A percentile compares a stretch with the other conserved stretches of the same genome.
phyloP scores from a whole-genome alignment of 2,113 vertebrate species.

The Brevimyrus niger region DNA sequence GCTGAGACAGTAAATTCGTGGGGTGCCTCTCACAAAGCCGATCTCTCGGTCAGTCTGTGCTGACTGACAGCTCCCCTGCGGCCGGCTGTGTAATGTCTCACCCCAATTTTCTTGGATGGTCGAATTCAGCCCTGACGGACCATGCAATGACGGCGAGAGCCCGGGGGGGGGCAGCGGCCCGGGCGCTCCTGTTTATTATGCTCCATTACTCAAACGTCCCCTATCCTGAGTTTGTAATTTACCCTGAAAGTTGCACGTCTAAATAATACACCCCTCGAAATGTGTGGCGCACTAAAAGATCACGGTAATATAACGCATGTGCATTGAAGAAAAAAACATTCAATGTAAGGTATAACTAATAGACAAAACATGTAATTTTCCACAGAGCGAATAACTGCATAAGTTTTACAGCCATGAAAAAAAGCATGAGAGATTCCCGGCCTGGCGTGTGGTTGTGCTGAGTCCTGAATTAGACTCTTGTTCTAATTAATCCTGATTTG shows the following conservation, averaged over 20 bases:
- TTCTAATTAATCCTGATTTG: conserved; percentile 80
- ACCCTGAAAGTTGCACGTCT: not conserved
- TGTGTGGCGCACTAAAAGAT: not conserved
- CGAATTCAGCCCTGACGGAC: not conserved
- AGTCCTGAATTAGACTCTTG: conserved; percentile 42
- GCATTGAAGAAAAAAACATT: not conserved
- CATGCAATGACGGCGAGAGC: not conserved
- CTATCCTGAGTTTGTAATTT: not conserved
- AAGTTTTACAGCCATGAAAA: not conserved
- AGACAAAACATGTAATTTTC: conserved; percentile 4
- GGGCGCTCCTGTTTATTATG: not conserved
- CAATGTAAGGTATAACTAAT: not conserved
- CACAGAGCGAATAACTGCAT: not conserved
- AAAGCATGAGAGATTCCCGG: not conserved
- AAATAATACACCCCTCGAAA: not conserved
- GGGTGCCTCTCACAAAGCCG: not conserved
- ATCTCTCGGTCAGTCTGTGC: not conserved
- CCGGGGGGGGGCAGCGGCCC: no score
- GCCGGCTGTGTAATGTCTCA: not conserved
- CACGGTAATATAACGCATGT: not conserved
- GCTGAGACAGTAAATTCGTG: not conserved
- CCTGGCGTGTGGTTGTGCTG: not conserved
- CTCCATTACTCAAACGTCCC: not conserved
- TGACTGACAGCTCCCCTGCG: not conserved
- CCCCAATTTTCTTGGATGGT: not conserved